Evolutionary conservation across 2,888 invertebrate species (phyloP).

Genomic region (Argynnis bischoffii): DNA sequence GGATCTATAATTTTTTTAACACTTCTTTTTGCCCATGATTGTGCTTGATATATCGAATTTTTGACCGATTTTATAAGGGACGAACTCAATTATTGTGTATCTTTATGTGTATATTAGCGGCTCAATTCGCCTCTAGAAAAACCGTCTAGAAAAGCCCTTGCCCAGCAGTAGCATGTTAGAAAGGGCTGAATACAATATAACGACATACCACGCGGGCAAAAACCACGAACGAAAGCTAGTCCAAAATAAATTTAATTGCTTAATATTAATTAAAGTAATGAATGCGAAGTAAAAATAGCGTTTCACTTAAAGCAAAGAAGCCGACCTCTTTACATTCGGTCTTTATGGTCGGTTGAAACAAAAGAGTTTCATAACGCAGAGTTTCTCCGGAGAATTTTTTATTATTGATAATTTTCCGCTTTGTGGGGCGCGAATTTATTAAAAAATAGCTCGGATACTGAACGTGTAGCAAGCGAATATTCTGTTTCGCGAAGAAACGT

Average conservation of each 20-base stretch:
- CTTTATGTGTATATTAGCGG: no score
- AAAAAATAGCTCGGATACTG: slow-evolving; percentile 36
- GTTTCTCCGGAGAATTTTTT: slow-evolving; percentile 27
- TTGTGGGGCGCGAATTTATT: slow-evolving; percentile 37
- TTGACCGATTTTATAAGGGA: no score
- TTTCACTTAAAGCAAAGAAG: slow-evolving; percentile 8
- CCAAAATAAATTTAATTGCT: not conserved
- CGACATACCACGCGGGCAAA: no score
- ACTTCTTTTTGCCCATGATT: no score
- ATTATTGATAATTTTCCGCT: slow-evolving; percentile 41
- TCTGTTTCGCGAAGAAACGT: not conserved
- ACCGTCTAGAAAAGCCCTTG: no score
- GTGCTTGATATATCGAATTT: no score
- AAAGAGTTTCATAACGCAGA: slow-evolving; percentile 22
- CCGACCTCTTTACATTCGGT: not conserved
- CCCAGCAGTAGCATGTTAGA: no score
- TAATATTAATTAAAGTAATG: slow-evolving; percentile 6
- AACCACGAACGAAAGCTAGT: no score
- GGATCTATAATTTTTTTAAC: no score
- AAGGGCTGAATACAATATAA: no score
- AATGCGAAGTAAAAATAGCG: slow-evolving; percentile 3
- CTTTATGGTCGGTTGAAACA: slow-evolving; percentile 14
- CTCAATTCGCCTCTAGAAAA: no score
- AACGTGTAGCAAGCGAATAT: slow-evolving; percentile 8
- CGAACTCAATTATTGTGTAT: no score